Evolutionary conservation across 2,888 invertebrate genomes (phyloP).

Genomic region (Orthosia incerta): DNA sequence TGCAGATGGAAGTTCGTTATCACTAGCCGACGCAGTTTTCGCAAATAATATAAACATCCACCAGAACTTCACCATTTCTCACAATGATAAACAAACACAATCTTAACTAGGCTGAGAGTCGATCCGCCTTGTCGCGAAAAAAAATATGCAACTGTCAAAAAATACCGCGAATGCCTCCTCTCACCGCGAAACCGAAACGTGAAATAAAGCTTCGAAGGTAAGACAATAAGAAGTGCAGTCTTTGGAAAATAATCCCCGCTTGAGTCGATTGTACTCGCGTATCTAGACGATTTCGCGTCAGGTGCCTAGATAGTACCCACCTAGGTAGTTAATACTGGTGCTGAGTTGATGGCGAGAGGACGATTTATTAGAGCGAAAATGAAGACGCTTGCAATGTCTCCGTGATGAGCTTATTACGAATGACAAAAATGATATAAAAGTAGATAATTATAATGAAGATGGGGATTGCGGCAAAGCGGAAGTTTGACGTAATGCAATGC

Average conservation of each 20-base stretch:
- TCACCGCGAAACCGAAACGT: conserved; percentile 82
- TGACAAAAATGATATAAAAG: conserved; percentile 40
- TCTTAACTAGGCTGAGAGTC: conserved; percentile 69
- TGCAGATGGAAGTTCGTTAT: conserved; percentile 81
- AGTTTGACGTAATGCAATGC: not conserved
- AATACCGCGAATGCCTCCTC: conserved; percentile 80
- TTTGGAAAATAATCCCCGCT: conserved; percentile 89
- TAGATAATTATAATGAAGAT: conserved; percentile 19
- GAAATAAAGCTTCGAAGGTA: conserved; percentile 83
- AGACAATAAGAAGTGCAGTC: conserved; percentile 85
- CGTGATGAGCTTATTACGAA: conserved; percentile 46
- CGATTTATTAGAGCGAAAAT: conserved; percentile 84
- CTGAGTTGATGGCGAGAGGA: conserved; percentile 61
- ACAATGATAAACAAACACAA: conserved; percentile 83
- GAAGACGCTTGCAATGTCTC: conserved; percentile 49
- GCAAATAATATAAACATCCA: conserved; percentile 89
- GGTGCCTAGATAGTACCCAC: conserved; percentile 65
- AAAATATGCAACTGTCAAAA: conserved; percentile 73
- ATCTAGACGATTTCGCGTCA: conserved; percentile 73
- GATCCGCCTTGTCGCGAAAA: conserved; percentile 62
- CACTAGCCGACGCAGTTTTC: conserved; percentile 87
- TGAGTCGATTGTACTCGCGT: conserved; percentile 66
- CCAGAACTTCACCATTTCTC: conserved; percentile 89
- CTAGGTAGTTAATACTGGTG: conserved; percentile 50
- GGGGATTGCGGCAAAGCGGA: conserved; percentile 31